These are phyloP conservation scores for Sciurus vulgaris DNA, from an alignment of 2,797 vertebrate species.

Conservation along the genomic window DNA sequence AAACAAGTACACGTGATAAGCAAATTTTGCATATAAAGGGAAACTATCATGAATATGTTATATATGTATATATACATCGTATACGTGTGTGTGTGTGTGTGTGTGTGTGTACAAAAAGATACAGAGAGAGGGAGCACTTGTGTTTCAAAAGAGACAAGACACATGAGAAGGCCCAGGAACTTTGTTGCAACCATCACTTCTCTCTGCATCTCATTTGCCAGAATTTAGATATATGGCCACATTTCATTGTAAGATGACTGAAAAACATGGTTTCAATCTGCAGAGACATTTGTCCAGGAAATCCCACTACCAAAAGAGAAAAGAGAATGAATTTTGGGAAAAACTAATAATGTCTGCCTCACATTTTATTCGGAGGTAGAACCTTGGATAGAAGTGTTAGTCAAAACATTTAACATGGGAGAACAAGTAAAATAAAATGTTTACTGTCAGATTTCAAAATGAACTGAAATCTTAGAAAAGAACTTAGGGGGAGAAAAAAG, in stretches of 20 bases:
- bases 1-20: background rate
- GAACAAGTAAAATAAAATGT: conserved; percentile 45
- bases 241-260: background rate
- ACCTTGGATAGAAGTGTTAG: conserved; percentile 20
- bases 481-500: background rate
- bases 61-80: background rate
- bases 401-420: conserved; percentile 56
- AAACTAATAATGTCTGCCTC: background rate
- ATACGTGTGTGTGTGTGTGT: background rate
- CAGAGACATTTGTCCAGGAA: background rate
- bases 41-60: background rate
- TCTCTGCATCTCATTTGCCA: background rate
- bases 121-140: background rate
- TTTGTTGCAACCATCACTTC: background rate
- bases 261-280: background rate
- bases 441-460: conserved; percentile 48
- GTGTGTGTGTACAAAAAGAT: too few species aligned
- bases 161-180: background rate
- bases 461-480: conserved; percentile 39
- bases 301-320: background rate
- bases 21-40: background rate
- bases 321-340: background rate
- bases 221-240: background rate
- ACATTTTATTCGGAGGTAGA: background rate
- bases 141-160: background rate